Evolutionary conservation across 2,797 vertebrate species (phyloP), one percentile per base, ranked within the genome.

Genomic region (Varecia variegata): DNA sequence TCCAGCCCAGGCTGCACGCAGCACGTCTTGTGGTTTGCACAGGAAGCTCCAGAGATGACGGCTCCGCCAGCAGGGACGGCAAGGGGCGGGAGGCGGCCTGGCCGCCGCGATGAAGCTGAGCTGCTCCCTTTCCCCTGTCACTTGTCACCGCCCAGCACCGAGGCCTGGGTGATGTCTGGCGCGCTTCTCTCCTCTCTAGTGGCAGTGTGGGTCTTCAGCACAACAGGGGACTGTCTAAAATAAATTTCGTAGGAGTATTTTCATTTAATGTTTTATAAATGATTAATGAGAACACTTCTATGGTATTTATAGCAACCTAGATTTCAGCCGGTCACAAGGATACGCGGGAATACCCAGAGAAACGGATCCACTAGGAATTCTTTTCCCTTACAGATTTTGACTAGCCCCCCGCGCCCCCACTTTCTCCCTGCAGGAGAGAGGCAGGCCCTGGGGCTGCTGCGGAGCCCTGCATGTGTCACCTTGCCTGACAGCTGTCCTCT

Each of bases 41-140:
- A 85, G 20, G 60, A 21, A 7, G 10, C 43, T 40, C 30, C 20
- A 47, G 5, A 56, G 15, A 8, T 21, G 6, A 9, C 0, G 0
- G 0, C 0, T 4, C 58, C 8, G 0, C 47, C 27, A 25, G n/a
- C 73, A 67, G 47, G 23, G 4, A 21, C 11, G 12, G 12, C 21
- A 2, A 4, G 18, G 15, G 56, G 23, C 9, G 0, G 17, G 25
- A 52, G 21, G 74, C 13, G 32, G 20, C 32, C 11, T 7, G 12
- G 43, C 30, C 5, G 6, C 73, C n/a, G 8, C 30, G 17, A 4
- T 9, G 30, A n/a, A 76, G 18, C 27, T 50, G 17, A 35, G 21
- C 15, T 14, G 5, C 35, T 1, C 25, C 52, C 70, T 43, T 14
- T 12, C 12, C 40, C 23, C 21, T 27, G 32, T 38, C 40, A 15